Evolutionary conservation across 2,888 invertebrate genomes (phyloP), one percentile per base, ranked within the genome.

Genomic region (Drosophila cyrtoloma): DNA sequence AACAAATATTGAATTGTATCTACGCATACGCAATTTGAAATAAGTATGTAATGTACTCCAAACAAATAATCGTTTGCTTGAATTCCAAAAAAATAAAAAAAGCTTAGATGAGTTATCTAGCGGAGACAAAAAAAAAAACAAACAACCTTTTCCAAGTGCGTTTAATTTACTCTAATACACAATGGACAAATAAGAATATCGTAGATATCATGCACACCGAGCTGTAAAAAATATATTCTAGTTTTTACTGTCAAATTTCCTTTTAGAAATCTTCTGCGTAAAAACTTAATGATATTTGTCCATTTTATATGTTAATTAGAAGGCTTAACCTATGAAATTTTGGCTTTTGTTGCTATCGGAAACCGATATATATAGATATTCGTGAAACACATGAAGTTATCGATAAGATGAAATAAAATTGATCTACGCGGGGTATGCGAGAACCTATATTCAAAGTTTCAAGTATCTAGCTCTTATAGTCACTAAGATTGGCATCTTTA

Each of bases 91-190:
- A 30, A 39, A 90, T 75, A 79, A 58, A 90, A 81, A 84, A 88
- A 83, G 86, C 75, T 89, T 92, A 92, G 92, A 91, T 87, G 87
- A 87, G 92, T 92, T 92, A 92, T 87, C 91, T 92, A 92, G 92
- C 83, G 89, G 89, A 84, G 87, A 85, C 81, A 78, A 82, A 79
- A 74, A 81, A 79, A 74, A 74, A 71, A 71, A 22, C 30, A 26
- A 35, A 37, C 19, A 7, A n/a, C 30, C 57, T n/a, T 14, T 6
- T 1, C 30, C 14, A n/a, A n/a, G 5, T 30, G 73, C 22, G 51
- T 79, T 79, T 81, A n/a, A 66, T 79, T 79, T 66, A 37, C 5
- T 14, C n/a, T 30, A 30, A 28, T n/a, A 33, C 33, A 19, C 6
- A 14, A 32, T 2, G 10, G 22, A 28, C 16, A 28, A 19, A 28